Conservation (phyloP, 2,113 vertebrate genomes). For the Gambusia affinis region DNA sequence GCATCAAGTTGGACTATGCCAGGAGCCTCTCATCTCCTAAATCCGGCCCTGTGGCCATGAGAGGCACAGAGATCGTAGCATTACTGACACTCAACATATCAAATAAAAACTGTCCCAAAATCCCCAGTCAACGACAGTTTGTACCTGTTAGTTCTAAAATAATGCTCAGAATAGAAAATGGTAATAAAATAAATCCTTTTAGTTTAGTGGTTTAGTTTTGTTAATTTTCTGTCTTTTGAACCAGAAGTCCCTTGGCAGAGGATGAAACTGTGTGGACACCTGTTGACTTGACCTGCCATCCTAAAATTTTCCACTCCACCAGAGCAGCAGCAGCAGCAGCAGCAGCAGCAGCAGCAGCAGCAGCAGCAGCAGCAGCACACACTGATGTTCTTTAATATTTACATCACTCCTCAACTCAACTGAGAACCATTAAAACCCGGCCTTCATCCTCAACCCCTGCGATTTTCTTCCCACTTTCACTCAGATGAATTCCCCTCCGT, state of each 20-base stretch:
- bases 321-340: conserved; percentile 13
- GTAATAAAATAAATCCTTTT: background rate
- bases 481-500: conserved; percentile 43
- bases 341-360: too few relatives aligned
- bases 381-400: conserved; percentile 29
- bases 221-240: background rate
- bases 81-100: too few relatives aligned
- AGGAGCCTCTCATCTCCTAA: too few relatives aligned
- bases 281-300: conserved; percentile 62
- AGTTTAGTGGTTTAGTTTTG: background rate
- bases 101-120: too few relatives aligned
- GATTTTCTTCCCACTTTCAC: conserved; percentile 27
- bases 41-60: too few relatives aligned
- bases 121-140: too few relatives aligned
- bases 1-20: too few relatives aligned
- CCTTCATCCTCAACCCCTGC: conserved; percentile 21
- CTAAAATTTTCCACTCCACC: conserved; percentile 31
- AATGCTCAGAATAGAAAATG: too few relatives aligned
- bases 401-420: conserved; percentile 41
- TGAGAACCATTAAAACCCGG: conserved; percentile 17
- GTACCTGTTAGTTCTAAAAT: too few relatives aligned
- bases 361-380: background rate
- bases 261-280: conserved; percentile 19
- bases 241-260: background rate
- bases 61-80: too few relatives aligned